Percentiles rank a stretch among this genome's conserved stretches.
Evolutionary conservation across 1,140 invertebrate species (phyloP).

Genomic region (Brachionus rotundiformis): DNA sequence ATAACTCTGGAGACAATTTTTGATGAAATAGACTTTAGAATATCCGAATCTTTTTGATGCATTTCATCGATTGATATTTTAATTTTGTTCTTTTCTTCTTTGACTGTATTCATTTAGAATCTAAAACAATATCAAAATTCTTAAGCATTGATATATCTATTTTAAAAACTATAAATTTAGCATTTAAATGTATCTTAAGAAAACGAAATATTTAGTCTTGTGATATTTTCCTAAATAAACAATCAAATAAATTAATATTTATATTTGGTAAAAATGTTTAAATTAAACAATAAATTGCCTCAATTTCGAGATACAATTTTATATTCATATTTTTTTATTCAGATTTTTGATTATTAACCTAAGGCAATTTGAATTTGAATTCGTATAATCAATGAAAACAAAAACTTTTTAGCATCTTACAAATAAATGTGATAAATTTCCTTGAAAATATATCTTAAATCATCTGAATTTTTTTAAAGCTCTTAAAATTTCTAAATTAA

Average conservation of each 20-base stretch:
- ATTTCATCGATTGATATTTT: background rate
- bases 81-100: slow-evolving; percentile 4
- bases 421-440: too few relatives aligned
- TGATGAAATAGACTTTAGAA: background rate
- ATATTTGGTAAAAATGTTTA: background rate
- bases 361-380: too few relatives aligned
- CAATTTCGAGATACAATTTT: background rate
- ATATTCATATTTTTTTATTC: background rate
- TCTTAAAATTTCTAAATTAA: too few relatives aligned
- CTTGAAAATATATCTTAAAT: too few relatives aligned
- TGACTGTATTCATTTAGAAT: background rate
- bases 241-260: too few relatives aligned
- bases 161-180: too few relatives aligned
- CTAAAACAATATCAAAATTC: background rate
- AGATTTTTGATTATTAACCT: too few relatives aligned
- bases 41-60: background rate
- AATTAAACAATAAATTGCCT: background rate
- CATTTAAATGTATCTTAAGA: background rate
- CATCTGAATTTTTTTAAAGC: too few relatives aligned
- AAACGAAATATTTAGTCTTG: background rate
- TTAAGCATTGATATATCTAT: background rate
- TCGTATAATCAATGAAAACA: too few relatives aligned
- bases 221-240: background rate
- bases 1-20: background rate
- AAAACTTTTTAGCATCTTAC: too few relatives aligned